Base-by-base conservation (phyloP, 2,113 vertebrate species). In the Zootoca vivipara region DNA sequence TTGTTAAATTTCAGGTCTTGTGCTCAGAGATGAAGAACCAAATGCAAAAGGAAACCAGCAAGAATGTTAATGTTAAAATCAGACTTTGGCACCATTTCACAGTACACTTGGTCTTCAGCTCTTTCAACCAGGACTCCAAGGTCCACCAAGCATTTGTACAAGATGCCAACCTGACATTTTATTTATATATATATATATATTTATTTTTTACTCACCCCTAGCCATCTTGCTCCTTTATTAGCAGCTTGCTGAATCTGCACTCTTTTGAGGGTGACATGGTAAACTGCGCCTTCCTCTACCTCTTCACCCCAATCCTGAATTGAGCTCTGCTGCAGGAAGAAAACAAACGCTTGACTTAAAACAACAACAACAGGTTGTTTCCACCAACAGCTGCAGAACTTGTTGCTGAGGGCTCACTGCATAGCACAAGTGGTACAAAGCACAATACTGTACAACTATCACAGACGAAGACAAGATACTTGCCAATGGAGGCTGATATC, bases 291-390 rank as follows among this genome's bases (percentile, higher is more conserved):
- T 91, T 99, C 99, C 97, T 99, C 99, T 26, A 98, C 97, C 96
- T 99, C 98, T 97, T 99, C 98, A 93, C 98, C 98, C 97, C 98
- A 97, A 90, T 99, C 98, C 97, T 99, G 98, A 97, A 98, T 97
- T 2, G 98, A 98, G 97, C 96, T 99, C 98, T 99, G 97, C 79
- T 95, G 87, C 56, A 92, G 86, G 93, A 87, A n/a, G 13, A 88
- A 75, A 83, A 83, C 22, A 83, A 78, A 87, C 33, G 10, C 13
- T 78, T 56, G 62, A 20, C 26, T 67, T 42, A n/a, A 20, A 58
- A n/a, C 8, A 69, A 89, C 82, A 93, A 90, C 52, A 24, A 52
- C 46, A 52, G 46, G 38, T 84, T 35, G 1, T 3, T 89, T 94
- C 35, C 69, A 75, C 94, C 95, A 96, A 92, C 93, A 93, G 92